Conservation (phyloP, 2,113 vertebrate genomes). For the Leiothrix lutea region DNA sequence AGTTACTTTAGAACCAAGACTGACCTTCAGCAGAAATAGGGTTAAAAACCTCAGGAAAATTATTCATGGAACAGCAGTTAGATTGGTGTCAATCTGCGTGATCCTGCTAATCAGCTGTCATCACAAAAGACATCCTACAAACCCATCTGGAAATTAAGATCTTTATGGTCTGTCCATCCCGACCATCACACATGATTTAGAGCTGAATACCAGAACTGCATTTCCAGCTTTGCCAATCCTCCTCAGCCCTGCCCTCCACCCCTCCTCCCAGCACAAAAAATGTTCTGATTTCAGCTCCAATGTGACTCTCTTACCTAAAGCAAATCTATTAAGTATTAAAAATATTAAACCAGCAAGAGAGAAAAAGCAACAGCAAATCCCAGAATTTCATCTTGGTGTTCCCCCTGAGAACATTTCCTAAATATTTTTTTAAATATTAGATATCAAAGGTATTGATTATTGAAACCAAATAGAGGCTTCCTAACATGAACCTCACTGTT, state of each 20-base stretch:
- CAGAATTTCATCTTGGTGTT: neutral
- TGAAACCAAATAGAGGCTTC: neutral
- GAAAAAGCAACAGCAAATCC: neutral
- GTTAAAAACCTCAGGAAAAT: slow-evolving; percentile 14
- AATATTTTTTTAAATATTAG: neutral
- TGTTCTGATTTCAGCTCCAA: neutral
- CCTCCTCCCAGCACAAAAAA: neutral
- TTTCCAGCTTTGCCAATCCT: neutral
- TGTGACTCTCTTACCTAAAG: neutral
- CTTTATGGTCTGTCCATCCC: slow-evolving; percentile 24
- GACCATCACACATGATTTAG: neutral
- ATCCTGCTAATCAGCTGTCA: slow-evolving; percentile 26
- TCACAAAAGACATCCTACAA: neutral
- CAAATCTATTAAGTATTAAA: neutral
- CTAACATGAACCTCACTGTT: neutral
- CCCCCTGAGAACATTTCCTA: neutral
- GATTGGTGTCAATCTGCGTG: neutral
- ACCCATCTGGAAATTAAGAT: slow-evolving; percentile 29
- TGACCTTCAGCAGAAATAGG: neutral
- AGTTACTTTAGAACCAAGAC: neutral
- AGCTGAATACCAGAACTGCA: neutral
- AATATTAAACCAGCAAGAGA: neutral
- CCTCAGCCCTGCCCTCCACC: neutral
- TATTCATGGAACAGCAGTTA: neutral
- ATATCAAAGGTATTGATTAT: neutral